These are phyloP conservation scores for Garrulus glandarius DNA, from an alignment of 2,797 vertebrate genomes.

Conservation along the genomic window DNA sequence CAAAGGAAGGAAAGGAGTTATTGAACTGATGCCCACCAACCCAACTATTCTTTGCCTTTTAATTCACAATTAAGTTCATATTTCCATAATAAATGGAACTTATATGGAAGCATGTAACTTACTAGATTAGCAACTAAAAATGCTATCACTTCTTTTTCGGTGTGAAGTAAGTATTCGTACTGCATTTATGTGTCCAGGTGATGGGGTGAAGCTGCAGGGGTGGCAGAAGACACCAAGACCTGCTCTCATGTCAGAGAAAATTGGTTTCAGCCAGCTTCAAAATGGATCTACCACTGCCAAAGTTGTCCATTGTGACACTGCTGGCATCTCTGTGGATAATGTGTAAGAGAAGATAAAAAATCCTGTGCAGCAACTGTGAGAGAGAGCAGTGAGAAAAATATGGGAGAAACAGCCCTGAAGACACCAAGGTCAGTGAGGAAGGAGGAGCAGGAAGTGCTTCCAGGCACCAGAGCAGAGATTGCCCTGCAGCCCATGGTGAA, in stretches of 20 bases:
- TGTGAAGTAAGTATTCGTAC: not conserved
- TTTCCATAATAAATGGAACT: not conserved
- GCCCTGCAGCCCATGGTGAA: not conserved
- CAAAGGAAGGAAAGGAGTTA: not conserved
- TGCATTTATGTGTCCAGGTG: rapidly evolving
- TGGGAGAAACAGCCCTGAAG: not conserved
- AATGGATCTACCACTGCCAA: not conserved
- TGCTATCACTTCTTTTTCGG: not conserved
- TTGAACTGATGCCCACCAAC: not conserved
- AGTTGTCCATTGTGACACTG: not conserved
- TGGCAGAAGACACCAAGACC: not conserved
- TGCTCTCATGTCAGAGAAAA: not conserved
- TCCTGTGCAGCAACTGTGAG: not conserved
- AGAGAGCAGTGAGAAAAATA: not conserved
- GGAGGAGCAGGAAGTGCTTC: not conserved
- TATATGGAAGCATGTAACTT: not conserved
- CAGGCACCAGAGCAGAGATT: not conserved
- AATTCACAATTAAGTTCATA: not conserved
- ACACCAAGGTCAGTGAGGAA: not conserved
- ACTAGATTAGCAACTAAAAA: not conserved
- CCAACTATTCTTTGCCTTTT: not conserved
- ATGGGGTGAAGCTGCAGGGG: not conserved
- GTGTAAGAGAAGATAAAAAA: not conserved
- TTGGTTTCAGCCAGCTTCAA: not conserved
- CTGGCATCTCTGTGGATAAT: not conserved